These are phyloP conservation scores for Chlorospingus semifuscus DNA, from an alignment of 2,797 vertebrate genomes.

Conservation along the genomic window DNA sequence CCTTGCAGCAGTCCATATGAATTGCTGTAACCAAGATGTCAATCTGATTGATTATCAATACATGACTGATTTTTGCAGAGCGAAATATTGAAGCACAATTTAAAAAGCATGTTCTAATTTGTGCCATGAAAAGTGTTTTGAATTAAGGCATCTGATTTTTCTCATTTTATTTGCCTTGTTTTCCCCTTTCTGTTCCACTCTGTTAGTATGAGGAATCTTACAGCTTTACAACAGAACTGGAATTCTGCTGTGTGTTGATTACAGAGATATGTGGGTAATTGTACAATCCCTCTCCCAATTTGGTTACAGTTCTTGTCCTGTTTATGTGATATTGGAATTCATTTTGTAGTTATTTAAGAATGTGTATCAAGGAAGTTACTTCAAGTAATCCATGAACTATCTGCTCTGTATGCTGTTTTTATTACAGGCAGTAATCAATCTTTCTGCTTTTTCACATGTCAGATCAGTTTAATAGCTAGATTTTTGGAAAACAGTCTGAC, in stretches of 20 bases:
- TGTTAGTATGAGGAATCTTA: neutral
- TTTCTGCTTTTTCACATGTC: neutral
- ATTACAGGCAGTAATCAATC: neutral
- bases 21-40: neutral
- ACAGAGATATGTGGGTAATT: neutral
- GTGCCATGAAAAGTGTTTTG: neutral
- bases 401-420: neutral
- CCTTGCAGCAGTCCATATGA: neutral
- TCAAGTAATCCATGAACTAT: neutral
- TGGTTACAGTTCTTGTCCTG: neutral
- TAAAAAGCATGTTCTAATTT: neutral
- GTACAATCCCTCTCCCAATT: neutral
- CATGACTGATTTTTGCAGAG: neutral
- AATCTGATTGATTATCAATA: neutral
- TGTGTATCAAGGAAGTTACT: neutral
- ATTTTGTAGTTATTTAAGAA: neutral
- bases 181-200: neutral
- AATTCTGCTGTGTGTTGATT: neutral
- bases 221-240: neutral
- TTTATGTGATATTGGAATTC: neutral
- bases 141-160: neutral
- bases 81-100: neutral
- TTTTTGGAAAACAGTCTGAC: neutral
- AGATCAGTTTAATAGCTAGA: neutral
- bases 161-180: neutral